Base-by-base conservation (phyloP, 2,113 vertebrate species). In the Telmatochromis sp. region DNA sequence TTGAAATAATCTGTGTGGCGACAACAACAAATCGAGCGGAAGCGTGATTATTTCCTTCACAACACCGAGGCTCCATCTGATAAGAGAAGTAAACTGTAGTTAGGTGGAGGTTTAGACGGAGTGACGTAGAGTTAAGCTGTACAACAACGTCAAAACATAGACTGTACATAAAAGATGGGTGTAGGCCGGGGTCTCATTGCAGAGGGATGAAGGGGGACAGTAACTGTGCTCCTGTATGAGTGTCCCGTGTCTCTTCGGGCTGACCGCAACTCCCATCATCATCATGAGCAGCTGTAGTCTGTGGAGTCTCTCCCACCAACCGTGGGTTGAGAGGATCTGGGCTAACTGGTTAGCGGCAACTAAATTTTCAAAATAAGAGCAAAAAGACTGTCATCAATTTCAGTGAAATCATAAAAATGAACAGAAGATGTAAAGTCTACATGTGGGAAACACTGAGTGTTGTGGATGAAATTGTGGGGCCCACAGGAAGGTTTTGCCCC, bases 301-400 rank as follows among this genome's bases (percentile, higher is more conserved):
- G 60, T 75, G 70, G 14, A 75, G 15, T 75, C 70, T 45, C 26
- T 31, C 15, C 42, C 0, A 11, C 40, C 9, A 0, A 31, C 15
- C 1, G 0, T 5, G 4, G 70, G 42, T 31, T 12, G 68, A 5
- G 40, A 45, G 65, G 17, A 15, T 47, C 42, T 28, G 23, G 42
- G 21, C 37, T 26, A 73, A 15, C 12, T 73, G 37, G 65, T 73
- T 26, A 45, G 37, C 13, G 6, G 70, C 15, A 49, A 31, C 6
- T 49, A 28, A 31, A 47, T 2, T 31, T 49, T 49, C 70, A 78
- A 78, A 49, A 78, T 78, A 78, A 78, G 42, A 78, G 70, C 15
- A 26, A 47, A 26, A 9, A 17, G 40, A 17, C 21, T 45, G 68
- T 47, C 21, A 42, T 26, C 8, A 14, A 75, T 75, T 28, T 75